Evolutionary conservation across 1,140 invertebrate species (phyloP).

Genomic region (Sminthurides bifidus): DNA sequence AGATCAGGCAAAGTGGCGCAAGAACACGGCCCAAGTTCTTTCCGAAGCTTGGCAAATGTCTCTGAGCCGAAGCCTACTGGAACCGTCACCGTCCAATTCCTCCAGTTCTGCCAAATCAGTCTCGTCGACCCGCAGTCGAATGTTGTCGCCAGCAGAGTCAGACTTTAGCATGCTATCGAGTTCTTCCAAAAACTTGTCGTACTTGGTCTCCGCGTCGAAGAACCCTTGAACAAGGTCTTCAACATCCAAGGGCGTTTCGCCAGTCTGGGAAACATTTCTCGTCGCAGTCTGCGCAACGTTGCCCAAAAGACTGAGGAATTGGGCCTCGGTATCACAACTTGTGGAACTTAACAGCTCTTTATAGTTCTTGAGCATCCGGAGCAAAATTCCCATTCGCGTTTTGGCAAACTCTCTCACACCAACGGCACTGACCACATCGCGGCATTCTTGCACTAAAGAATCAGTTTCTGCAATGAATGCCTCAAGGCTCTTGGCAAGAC

Average conservation of each 20-base stretch:
- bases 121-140: neutral
- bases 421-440: too few relatives aligned
- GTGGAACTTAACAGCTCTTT: neutral
- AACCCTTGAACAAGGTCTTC: conserved; percentile 13
- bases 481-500: too few relatives aligned
- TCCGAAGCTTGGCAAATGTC: conserved; percentile 1
- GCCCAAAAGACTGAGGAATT: neutral
- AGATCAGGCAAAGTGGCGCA: conserved; percentile 28
- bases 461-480: too few relatives aligned
- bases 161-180: conserved; percentile 5
- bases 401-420: neutral
- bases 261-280: neutral
- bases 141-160: neutral
- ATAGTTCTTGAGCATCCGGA: neutral
- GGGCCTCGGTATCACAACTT: neutral
- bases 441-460: too few relatives aligned
- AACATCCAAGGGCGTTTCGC: neutral
- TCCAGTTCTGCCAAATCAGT: conserved; percentile 1
- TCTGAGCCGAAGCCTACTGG: neutral
- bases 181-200: conserved; percentile 10
- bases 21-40: conserved; percentile 19
- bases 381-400: neutral
- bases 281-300: neutral
- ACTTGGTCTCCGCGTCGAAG: conserved; percentile 10
- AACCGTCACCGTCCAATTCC: neutral